Conservation (phyloP, 2,113 vertebrate species). For the Corapipo altera region DNA sequence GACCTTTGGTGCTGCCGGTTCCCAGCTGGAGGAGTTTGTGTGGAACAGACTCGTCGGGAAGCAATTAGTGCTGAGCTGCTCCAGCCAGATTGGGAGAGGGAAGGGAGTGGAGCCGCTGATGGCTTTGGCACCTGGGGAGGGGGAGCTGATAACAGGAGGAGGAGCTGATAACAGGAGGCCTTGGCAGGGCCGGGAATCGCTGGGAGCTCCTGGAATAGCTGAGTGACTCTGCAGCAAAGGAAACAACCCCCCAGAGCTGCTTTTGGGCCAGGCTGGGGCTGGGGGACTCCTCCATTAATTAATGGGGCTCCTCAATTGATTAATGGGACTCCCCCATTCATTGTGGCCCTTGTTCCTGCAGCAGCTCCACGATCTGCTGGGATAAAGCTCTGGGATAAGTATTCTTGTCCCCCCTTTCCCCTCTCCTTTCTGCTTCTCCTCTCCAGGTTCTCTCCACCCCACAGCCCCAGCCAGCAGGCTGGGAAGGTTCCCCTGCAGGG, state of each 20-base stretch:
- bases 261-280: neutral
- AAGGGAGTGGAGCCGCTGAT: constrained; percentile 28
- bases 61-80: neutral
- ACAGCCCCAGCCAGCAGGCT: neutral
- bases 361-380: neutral
- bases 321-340: neutral
- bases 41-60: neutral
- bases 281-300: neutral
- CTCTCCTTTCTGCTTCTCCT: no score
- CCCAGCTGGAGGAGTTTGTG: neutral
- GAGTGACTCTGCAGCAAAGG: neutral
- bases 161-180: neutral
- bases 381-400: neutral
- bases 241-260: neutral
- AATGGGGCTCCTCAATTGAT: no score
- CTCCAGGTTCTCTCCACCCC: neutral
- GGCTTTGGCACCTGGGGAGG: neutral
- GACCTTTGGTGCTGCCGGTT: neutral
- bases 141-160: neutral
- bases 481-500: neutral
- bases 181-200: neutral
- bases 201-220: neutral
- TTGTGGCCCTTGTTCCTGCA: neutral
- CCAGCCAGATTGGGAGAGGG: constrained; percentile 5
- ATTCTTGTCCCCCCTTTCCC: neutral